phyloP scores from a whole-genome alignment of 2,888 invertebrate species.

The Cheilosia variabilis region DNA sequence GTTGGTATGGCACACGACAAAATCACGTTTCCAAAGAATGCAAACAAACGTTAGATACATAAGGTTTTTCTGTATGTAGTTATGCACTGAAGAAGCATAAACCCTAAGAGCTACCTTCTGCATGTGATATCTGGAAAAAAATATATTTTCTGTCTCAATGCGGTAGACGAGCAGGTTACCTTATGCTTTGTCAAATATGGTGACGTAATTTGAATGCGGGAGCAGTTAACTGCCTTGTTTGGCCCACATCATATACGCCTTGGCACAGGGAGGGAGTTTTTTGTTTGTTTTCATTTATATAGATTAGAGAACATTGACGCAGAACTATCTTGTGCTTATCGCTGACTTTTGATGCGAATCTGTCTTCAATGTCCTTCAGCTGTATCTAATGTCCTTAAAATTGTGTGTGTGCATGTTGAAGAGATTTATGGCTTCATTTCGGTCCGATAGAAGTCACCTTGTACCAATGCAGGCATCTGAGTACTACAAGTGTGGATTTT shows the following conservation, averaged over 20 bases:
- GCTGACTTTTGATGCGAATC: neutral
- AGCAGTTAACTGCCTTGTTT: conserved; percentile 16
- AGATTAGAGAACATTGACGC: conserved; percentile 8
- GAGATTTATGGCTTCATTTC: neutral
- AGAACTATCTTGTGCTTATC: conserved; percentile 9
- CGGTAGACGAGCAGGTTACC: neutral
- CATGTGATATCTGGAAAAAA: neutral
- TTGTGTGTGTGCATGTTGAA: neutral
- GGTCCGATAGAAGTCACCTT: too few relatives aligned
- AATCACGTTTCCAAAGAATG: conserved; percentile 30
- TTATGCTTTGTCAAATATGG: conserved; percentile 17
- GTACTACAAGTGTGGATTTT: too few relatives aligned
- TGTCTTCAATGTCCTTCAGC: neutral
- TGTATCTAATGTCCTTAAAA: neutral
- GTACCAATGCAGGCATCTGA: too few relatives aligned
- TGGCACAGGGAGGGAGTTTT: neutral
- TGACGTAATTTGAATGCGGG: conserved; percentile 41
- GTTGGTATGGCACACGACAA: conserved; percentile 19
- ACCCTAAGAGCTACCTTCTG: neutral
- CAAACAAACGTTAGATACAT: conserved; percentile 34
- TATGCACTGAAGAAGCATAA: neutral
- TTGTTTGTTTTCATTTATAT: neutral
- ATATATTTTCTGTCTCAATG: neutral
- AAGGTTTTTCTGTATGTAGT: conserved; percentile 1
- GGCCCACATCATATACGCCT: conserved; percentile 5